Percentiles rank a stretch among this genome's conserved stretches.
phyloP scores from a whole-genome alignment of 2,797 vertebrate species.

The Hippocampus kuda region DNA sequence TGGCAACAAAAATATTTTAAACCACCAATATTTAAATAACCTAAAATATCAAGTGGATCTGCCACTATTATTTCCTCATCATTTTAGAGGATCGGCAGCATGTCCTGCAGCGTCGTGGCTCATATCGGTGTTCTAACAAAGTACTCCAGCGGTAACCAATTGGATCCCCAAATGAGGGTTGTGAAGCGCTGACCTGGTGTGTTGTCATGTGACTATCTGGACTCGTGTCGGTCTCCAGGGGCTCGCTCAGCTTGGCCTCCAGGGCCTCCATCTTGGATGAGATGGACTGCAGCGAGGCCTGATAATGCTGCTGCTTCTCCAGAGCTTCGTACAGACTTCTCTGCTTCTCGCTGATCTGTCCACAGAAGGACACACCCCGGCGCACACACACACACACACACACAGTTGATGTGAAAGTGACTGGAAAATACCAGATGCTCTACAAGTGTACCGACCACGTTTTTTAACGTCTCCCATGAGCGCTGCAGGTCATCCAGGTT shows the following conservation, averaged over 20 bases:
- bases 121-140: too few relatives aligned
- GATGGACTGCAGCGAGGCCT: slow-evolving; percentile 88
- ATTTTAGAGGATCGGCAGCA: too few relatives aligned
- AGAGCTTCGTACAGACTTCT: slow-evolving; percentile 90
- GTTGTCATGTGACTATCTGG: slow-evolving; percentile 85
- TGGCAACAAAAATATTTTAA: too few relatives aligned
- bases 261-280: slow-evolving; percentile 90
- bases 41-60: too few relatives aligned
- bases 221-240: slow-evolving; percentile 70
- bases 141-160: too few relatives aligned
- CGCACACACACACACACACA: too few relatives aligned
- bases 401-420: background rate
- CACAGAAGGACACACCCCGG: background rate
- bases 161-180: background rate
- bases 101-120: too few relatives aligned
- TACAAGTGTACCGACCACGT: slow-evolving; percentile 76
- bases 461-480: slow-evolving; percentile 98
- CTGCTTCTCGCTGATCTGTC: slow-evolving; percentile 95
- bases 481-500: slow-evolving; percentile 89
- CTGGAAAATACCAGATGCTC: background rate
- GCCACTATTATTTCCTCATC: too few relatives aligned
- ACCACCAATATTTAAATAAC: too few relatives aligned
- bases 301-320: slow-evolving; percentile 90
- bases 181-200: slow-evolving; percentile 72
- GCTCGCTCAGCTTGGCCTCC: slow-evolving; percentile 80